Base-by-base conservation (phyloP, 2,888 invertebrate genomes). In the Ferdinandea cuprea region DNA sequence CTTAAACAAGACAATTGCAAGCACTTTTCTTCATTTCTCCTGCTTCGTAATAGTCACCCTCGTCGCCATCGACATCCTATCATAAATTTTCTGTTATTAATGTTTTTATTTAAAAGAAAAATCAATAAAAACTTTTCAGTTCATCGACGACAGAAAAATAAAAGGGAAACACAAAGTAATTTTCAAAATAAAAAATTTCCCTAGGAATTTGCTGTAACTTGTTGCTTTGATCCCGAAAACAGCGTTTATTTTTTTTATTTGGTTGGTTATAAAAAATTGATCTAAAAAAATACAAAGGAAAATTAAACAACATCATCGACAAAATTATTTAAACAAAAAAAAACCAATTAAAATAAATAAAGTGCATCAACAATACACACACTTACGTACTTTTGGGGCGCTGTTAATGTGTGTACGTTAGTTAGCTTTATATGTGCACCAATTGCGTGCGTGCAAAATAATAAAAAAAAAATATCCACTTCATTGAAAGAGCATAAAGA, bases 361-460 rank as follows among this genome's bases (percentile, higher is more conserved):
- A 50, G 11, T 66, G 44, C 58, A 76, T 59, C 30, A 52, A 73
- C 46, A 46, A 46, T 35, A 48, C 44, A 76, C 44, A 59, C 37
- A 37, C 56, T 9, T 25, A 30, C 30, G 35, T 25, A 30, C 30
- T 35, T 13, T 13, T 35, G n/a, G 13, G 9, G 17, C 13, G 28
- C 35, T 9, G 17, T 40, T 71, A 13, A 56, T 42, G 37, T 74
- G 32, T 30, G 13, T 15, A 32, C 54, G 30, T 58, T 59, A 68
- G 59, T 61, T 61, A 56, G 74, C 56, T 50, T 65, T 50, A 50
- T 61, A 61, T 74, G 44, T 74, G 79, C 74, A 61, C 61, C 72
- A 66, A 66, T 61, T 68, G 66, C 66, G 32, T 79, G 74, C 68
- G 68, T 69, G 61, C 19, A 48, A 77, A 48, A 61, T 21, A 19